A percentile compares a stretch with the other conserved stretches of the same genome.
These are phyloP conservation scores for Heliconius erato DNA, from an alignment of 2,888 invertebrate species.

Conservation along the genomic window DNA sequence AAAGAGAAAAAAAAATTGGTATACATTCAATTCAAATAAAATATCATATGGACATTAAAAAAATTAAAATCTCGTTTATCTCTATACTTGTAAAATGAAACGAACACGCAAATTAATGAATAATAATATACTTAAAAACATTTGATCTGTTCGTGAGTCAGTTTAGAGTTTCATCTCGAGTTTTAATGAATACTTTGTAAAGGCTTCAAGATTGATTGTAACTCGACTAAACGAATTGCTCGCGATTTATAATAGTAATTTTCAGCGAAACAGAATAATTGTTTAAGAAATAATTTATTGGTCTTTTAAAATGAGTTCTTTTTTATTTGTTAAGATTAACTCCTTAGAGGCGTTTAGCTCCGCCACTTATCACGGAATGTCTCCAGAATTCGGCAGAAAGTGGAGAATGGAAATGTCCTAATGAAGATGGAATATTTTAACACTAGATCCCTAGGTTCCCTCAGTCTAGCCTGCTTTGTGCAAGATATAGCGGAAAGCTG, in stretches of 20 bases:
- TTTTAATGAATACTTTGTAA: slow-evolving; percentile 39
- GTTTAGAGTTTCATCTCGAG: slow-evolving; percentile 37
- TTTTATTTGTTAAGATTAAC: not conserved
- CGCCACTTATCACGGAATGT: no score
- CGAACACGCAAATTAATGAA: slow-evolving; percentile 18
- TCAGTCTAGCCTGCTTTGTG: no score
- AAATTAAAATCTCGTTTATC: not conserved
- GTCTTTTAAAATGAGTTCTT: not conserved
- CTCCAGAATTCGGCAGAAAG: no score
- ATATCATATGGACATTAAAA: not conserved
- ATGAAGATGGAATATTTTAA: no score
- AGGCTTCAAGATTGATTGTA: slow-evolving; percentile 37
- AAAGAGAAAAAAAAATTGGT: no score
- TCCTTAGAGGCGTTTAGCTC: not conserved
- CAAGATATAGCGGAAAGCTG: no score
- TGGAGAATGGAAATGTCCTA: no score
- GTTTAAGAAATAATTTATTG: slow-evolving; percentile 1
- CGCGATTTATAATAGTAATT: slow-evolving; percentile 26
- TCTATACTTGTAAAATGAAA: not conserved
- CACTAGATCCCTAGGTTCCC: no score
- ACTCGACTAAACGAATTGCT: slow-evolving; percentile 28
- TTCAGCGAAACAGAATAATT: slow-evolving; percentile 7
- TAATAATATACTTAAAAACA: slow-evolving; percentile 36
- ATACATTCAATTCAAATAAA: not conserved
- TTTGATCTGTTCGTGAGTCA: slow-evolving; percentile 32